Percentiles rank a stretch among this genome's conserved stretches.
These are phyloP conservation scores for Strigops habroptila DNA, from an alignment of 2,113 vertebrate species.

Conservation along the genomic window DNA sequence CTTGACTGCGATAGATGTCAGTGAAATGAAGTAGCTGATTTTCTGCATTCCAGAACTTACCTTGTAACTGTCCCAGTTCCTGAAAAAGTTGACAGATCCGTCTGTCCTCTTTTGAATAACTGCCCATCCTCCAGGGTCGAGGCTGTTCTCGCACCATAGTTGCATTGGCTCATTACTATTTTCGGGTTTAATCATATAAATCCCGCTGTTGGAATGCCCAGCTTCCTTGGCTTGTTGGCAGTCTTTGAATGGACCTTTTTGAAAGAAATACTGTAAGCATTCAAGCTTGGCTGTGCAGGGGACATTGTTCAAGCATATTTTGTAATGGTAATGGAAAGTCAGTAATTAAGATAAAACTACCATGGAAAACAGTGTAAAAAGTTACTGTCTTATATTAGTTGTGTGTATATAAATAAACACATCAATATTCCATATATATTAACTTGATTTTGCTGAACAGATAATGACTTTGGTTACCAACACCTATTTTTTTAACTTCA, in stretches of 20 bases:
- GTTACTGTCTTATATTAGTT: background rate
- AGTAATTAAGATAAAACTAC: background rate
- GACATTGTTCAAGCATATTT: background rate
- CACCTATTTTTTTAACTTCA: background rate
- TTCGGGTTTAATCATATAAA: slow-evolving; percentile 91
- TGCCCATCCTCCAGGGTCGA: slow-evolving; percentile 97
- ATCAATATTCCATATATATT: background rate
- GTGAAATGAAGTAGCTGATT: background rate
- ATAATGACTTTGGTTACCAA: background rate
- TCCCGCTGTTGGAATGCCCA: slow-evolving; percentile 88
- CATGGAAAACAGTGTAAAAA: background rate
- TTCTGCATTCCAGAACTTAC: slow-evolving; percentile 61
- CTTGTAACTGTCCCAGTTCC: slow-evolving; percentile 99
- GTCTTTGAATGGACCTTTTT: slow-evolving; percentile 91
- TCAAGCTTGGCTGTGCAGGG: background rate
- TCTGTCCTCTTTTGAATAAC: slow-evolving; percentile 94
- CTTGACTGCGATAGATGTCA: background rate
- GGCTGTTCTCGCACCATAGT: slow-evolving; percentile 92
- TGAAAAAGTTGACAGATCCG: slow-evolving; percentile 96
- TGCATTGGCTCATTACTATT: slow-evolving; percentile 85
- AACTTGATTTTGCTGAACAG: background rate
- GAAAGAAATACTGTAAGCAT: background rate
- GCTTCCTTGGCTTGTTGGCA: slow-evolving; percentile 90
- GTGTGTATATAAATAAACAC: background rate
- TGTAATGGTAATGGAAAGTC: background rate